A percentile compares a stretch with the other conserved stretches of the same genome.
phyloP scores from a whole-genome alignment of 2,797 vertebrate genomes.

The Crax fasciolata region DNA sequence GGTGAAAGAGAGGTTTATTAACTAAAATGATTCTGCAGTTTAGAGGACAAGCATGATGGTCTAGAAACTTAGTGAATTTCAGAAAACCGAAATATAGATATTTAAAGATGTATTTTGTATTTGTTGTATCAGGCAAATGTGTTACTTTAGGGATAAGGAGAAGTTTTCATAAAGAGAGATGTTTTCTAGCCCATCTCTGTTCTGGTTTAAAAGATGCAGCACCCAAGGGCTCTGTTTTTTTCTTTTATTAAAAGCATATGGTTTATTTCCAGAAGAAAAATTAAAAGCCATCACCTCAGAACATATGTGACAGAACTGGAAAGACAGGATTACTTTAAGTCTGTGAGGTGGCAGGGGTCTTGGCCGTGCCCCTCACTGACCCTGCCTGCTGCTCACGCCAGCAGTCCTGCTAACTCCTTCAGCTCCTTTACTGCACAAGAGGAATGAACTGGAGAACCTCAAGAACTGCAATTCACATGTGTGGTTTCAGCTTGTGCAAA shows the following conservation, averaged over 20 bases:
- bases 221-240: not conserved
- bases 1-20: slow-evolving; percentile 34
- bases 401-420: not conserved
- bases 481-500: not conserved
- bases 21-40: not conserved
- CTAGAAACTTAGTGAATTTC: not conserved
- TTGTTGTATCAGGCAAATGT: slow-evolving; percentile 46
- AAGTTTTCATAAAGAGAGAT: slow-evolving; percentile 9
- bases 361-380: not conserved
- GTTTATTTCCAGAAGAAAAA: slow-evolving; percentile 27
- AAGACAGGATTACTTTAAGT: not conserved
- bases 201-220: slow-evolving; percentile 11
- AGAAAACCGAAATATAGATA: not conserved
- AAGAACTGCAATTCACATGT: rapidly evolving
- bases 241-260: slow-evolving; percentile 23
- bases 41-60: not conserved
- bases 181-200: not conserved
- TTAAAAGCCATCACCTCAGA: not conserved
- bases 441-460: rapidly evolving
- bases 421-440: not conserved
- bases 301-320: not conserved
- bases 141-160: slow-evolving; percentile 58
- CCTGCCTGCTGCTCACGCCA: rapidly evolving
- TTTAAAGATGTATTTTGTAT: slow-evolving; percentile 21
- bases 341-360: not conserved